Conservation (phyloP, 1,140 invertebrate species). For the Mycetomoellerius zeteki region DNA sequence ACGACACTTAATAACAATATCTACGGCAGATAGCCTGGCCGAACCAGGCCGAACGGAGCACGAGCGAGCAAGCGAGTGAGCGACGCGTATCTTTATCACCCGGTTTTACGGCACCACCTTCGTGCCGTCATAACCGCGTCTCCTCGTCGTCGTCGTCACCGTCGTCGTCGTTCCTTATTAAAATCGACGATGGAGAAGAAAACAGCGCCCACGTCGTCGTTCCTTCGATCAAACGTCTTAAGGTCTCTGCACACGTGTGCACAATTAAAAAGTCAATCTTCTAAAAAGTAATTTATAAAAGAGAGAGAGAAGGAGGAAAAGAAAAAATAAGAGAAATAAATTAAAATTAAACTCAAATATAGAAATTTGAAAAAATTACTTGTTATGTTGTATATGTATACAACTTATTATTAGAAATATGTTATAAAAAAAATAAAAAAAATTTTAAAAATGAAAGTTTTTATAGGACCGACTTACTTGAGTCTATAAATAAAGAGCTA, state of each 20-base stretch:
- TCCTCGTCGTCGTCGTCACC: constrained; percentile 53
- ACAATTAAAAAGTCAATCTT: constrained; percentile 15
- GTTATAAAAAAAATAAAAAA: background rate
- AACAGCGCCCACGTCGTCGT: constrained; percentile 69
- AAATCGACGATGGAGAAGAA: constrained; percentile 70
- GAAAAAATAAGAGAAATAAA: background rate
- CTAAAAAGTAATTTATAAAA: background rate
- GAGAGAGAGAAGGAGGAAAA: background rate
- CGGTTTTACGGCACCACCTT: constrained; percentile 74
- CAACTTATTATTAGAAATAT: background rate
- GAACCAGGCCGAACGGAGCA: constrained; percentile 33
- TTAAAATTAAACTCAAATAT: background rate
- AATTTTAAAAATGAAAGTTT: background rate
- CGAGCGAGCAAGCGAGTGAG: constrained; percentile 11
- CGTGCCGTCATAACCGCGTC: constrained; percentile 75
- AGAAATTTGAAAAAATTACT: background rate
- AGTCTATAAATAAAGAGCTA: background rate
- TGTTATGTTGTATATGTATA: background rate
- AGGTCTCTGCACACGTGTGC: constrained; percentile 42
- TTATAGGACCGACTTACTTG: background rate
- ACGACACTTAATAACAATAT: constrained; percentile 77
- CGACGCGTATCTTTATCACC: constrained; percentile 74
- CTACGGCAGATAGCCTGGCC: constrained; percentile 45
- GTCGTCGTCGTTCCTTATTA: constrained; percentile 72
- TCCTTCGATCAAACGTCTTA: constrained; percentile 42